Evolutionary conservation across 1,140 invertebrate genomes (phyloP).

Genomic region (Chymomyza costata): DNA sequence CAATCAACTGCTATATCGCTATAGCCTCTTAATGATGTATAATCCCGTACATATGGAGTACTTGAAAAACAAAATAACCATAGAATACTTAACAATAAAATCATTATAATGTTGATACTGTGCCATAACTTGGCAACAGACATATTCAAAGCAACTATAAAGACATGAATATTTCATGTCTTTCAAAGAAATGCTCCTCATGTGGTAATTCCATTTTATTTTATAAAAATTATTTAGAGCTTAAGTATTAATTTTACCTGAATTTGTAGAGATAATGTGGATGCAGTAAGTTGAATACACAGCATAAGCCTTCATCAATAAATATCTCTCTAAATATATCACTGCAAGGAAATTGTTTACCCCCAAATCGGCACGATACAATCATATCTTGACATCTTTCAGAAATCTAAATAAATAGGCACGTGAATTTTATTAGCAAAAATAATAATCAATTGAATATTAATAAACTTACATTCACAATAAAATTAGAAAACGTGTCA

Average conservation of each 20-base stretch:
- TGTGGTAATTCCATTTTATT: no score
- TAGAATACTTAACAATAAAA: no score
- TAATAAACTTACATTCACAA: constrained; percentile 16
- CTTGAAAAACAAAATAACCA: constrained; percentile 16
- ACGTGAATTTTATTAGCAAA: not conserved
- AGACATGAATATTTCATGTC: not conserved
- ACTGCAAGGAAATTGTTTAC: constrained; percentile 78
- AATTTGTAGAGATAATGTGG: constrained; percentile 80
- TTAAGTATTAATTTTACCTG: constrained; percentile 28
- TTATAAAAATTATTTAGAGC: no score
- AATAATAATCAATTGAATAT: not conserved
- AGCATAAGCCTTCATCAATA: constrained; percentile 88
- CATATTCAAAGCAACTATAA: no score
- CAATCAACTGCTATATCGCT: constrained; percentile 78
- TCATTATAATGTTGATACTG: no score
- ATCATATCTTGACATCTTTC: constrained; percentile 52
- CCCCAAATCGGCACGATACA: constrained; percentile 40
- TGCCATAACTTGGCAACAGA: no score
- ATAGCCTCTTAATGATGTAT: constrained; percentile 44
- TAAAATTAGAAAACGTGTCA: constrained; percentile 49
- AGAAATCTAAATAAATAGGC: no score
- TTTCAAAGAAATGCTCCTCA: no score
- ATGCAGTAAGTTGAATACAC: constrained; percentile 86
- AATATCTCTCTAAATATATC: constrained; percentile 86
- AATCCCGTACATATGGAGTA: constrained; percentile 39